Conservation (phyloP, 2,113 vertebrate species). For the Trichechus manatus region DNA sequence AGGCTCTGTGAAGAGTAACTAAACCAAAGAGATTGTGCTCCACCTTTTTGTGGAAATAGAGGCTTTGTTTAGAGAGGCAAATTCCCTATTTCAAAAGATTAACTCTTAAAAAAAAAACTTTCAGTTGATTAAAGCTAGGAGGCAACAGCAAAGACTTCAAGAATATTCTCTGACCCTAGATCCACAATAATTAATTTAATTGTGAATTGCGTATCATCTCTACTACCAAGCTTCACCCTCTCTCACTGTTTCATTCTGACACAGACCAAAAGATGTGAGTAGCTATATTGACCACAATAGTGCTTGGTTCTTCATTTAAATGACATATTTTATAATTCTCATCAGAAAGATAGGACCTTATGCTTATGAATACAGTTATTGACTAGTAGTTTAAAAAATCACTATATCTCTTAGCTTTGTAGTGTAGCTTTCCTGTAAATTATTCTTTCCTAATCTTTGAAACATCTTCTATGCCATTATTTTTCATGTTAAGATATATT, state of each 20-base stretch:
- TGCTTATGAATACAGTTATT: background rate
- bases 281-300: background rate
- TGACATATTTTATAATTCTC: background rate
- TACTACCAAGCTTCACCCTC: background rate
- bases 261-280: background rate
- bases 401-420: background rate
- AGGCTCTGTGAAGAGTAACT: background rate
- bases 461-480: background rate
- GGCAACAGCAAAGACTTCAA: background rate
- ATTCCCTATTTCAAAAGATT: background rate
- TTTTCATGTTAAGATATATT: background rate
- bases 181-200: background rate
- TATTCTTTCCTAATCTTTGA: background rate
- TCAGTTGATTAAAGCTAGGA: background rate
- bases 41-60: background rate
- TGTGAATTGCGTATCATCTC: background rate
- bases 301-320: background rate
- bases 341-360: background rate
- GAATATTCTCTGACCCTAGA: background rate
- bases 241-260: background rate
- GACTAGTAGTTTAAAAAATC: background rate
- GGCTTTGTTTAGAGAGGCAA: background rate
- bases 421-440: background rate
- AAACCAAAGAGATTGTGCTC: background rate
- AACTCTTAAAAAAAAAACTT: background rate